These are phyloP conservation scores for Rhodophaea formosa DNA, from an alignment of 2,888 invertebrate genomes.

Conservation along the genomic window DNA sequence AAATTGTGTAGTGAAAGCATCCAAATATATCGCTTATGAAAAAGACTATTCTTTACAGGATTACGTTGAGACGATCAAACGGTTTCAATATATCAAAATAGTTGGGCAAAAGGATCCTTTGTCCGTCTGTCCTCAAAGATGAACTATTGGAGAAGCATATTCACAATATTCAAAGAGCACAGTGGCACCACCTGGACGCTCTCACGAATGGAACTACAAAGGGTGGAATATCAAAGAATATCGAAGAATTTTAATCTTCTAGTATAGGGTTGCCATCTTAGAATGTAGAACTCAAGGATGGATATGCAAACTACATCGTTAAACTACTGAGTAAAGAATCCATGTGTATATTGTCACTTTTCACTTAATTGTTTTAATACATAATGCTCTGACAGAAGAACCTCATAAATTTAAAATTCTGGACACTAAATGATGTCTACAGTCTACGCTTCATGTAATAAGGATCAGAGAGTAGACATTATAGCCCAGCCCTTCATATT, in stretches of 20 bases:
- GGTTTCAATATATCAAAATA: slow-evolving; percentile 7
- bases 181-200: slow-evolving; percentile 37
- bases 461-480: too few relatives aligned
- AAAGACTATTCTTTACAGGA: background rate
- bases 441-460: too few relatives aligned
- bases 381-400: too few relatives aligned
- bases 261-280: background rate
- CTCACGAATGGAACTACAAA: slow-evolving; percentile 29
- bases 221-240: slow-evolving; percentile 13
- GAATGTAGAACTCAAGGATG: too few relatives aligned
- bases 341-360: too few relatives aligned
- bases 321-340: too few relatives aligned
- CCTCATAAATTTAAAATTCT: too few relatives aligned
- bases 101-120: slow-evolving; percentile 3
- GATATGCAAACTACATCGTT: too few relatives aligned
- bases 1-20: too few relatives aligned
- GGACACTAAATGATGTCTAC: too few relatives aligned
- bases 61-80: background rate
- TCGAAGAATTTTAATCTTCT: slow-evolving; percentile 17
- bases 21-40: background rate
- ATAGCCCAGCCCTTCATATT: too few relatives aligned
- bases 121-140: slow-evolving; percentile 9
- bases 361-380: too few relatives aligned
- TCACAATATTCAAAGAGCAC: slow-evolving; percentile 38
- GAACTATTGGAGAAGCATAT: slow-evolving; percentile 20